Evolutionary conservation across 1,140 invertebrate species (phyloP), one percentile per base, ranked within the genome.

Genomic region (Drosophila kikkawai): DNA sequence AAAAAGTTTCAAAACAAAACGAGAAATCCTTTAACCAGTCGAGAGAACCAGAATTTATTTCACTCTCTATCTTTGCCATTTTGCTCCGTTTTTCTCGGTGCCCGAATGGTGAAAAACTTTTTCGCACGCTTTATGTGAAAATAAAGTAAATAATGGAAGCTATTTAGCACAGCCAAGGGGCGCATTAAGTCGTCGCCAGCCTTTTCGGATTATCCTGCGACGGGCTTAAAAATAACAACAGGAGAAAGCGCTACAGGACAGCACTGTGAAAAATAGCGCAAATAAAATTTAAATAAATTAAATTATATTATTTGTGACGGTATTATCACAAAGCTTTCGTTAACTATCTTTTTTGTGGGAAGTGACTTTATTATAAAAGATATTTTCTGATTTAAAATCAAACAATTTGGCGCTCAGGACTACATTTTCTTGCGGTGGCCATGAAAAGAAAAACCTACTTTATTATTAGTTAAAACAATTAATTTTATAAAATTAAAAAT

Each of bases 61-160:
- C 42, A 7, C 22, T 50, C 58, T 64, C 51, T 64, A 60, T 51
- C 45, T 80, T 13, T 39, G 19, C 29, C 44, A 29, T 29, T 47
- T 11, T 13, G 37, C 26, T 51, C 34, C 22, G 41, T 56, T 39
- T 68, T 44, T 37, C 44, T 42, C 41, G 12, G 34, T 53, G 48
- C 51, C 53, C 47, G 37, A 44, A 19, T 47, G 71, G 64, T 61
- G 67, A 57, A 74, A 61, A 79, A 75, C 57, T 81, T 79, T 36
- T 70, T 53, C 51, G 80, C 48, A 51, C 61, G 57, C 61, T 79
- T 87, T 83, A 77, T 83, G 76, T 60, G 65, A 60, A 51, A 78
- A 80, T 86, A 85, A 88, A 81, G 75, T 76, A 88, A 88, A 88
- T 88, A 90, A 88, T 88, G 85, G 85, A 82, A 73, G 81, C 85